Conservation (phyloP, 1,140 invertebrate species). For the Lycorma delicatula region DNA sequence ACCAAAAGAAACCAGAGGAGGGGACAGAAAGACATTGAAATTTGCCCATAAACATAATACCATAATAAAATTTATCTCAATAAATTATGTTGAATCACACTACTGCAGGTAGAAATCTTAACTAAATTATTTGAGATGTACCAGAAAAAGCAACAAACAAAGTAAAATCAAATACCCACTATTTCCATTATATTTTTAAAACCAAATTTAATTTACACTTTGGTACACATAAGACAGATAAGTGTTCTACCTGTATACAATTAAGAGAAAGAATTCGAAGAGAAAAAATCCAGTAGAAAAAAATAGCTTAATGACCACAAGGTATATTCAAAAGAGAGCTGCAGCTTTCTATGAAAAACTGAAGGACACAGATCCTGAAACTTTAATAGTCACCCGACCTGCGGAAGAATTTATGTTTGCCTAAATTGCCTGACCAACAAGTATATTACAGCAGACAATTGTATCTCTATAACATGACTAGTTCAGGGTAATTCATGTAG, state of each 20-base stretch:
- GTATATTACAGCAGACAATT: slow-evolving; percentile 20
- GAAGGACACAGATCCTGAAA: background rate
- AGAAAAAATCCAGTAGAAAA: background rate
- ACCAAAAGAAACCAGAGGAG: background rate
- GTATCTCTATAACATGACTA: slow-evolving; percentile 21
- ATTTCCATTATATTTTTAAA: background rate
- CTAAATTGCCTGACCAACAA: slow-evolving; percentile 19
- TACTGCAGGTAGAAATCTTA: background rate
- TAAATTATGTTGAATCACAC: background rate
- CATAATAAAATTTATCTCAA: background rate
- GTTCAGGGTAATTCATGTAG: slow-evolving; percentile 6
- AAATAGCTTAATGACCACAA: background rate
- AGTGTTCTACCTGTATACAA: background rate
- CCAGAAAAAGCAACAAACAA: background rate
- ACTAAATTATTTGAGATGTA: background rate
- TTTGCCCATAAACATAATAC: background rate
- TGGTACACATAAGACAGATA: background rate
- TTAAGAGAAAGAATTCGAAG: background rate
- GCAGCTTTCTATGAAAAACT: background rate
- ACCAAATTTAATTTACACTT: background rate
- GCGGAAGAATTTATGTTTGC: slow-evolving; percentile 19
- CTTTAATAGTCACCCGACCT: background rate
- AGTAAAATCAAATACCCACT: background rate
- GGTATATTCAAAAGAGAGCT: too few species aligned
- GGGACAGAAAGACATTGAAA: background rate